Evolutionary conservation across 2,888 invertebrate genomes (phyloP).

Genomic region (Slavum lentiscoides): DNA sequence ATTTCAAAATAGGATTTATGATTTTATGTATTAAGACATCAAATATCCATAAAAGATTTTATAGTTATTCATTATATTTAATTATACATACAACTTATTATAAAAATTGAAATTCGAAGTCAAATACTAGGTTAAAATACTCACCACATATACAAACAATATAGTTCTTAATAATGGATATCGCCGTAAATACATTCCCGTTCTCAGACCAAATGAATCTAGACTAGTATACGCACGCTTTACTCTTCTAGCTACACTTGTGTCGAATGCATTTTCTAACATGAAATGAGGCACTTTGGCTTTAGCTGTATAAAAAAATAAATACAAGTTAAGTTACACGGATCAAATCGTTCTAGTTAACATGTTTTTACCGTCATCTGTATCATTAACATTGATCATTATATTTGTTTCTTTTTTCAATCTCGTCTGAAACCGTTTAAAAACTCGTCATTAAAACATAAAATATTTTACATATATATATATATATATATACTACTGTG

Average conservation of each 20-base stretch:
- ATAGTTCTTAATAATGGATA: slow-evolving; percentile 82
- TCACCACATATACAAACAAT: slow-evolving; percentile 81
- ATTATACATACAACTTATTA: too few relatives aligned
- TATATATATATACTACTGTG: too few relatives aligned
- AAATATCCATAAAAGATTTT: too few relatives aligned
- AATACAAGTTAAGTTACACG: background rate
- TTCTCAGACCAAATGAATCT: slow-evolving; percentile 76
- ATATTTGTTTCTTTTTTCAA: slow-evolving; percentile 63
- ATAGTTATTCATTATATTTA: too few relatives aligned
- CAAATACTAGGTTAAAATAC: slow-evolving; percentile 55
- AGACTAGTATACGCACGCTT: slow-evolving; percentile 77
- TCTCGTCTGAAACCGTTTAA: slow-evolving; percentile 37
- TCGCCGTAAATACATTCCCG: slow-evolving; percentile 77
- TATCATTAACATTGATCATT: slow-evolving; percentile 67
- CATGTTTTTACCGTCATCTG: slow-evolving; percentile 67
- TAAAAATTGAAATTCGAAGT: too few relatives aligned
- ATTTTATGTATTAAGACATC: too few relatives aligned
- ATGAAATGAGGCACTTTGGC: slow-evolving; percentile 72
- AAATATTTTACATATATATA: too few relatives aligned
- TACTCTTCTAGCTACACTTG: slow-evolving; percentile 72
- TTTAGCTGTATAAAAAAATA: slow-evolving; percentile 62
- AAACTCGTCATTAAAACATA: slow-evolving; percentile 21
- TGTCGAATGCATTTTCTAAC: slow-evolving; percentile 76
- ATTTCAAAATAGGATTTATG: too few relatives aligned
- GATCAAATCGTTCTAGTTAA: background rate